Evolutionary conservation across 2,888 invertebrate species (phyloP).

Genomic region (Nephrotoma guestfalica): DNA sequence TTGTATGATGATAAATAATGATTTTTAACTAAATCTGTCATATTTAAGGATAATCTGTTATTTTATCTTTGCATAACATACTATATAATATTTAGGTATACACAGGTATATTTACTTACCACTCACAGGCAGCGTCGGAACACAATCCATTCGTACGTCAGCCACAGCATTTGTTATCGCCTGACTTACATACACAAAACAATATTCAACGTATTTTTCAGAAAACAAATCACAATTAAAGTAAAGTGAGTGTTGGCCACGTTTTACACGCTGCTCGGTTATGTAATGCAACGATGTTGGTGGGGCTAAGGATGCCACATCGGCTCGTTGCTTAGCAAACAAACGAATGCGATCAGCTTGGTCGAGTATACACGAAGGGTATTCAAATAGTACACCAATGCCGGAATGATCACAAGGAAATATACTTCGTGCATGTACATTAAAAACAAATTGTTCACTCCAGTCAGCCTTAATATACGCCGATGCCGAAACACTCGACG

Average conservation of each 20-base stretch:
- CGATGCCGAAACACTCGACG: constrained; percentile 47
- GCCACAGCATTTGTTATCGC: constrained; percentile 74
- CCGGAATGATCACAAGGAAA: constrained; percentile 67
- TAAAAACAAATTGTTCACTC: constrained; percentile 73
- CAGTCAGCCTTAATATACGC: constrained; percentile 67
- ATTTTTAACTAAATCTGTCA: not conserved
- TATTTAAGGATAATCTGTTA: not conserved
- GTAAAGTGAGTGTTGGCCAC: constrained; percentile 58
- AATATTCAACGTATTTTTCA: constrained; percentile 71
- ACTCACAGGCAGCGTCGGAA: constrained; percentile 65
- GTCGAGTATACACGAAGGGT: constrained; percentile 67
- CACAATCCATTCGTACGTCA: constrained; percentile 70
- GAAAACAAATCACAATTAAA: constrained; percentile 74
- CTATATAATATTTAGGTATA: not conserved
- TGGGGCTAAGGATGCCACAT: constrained; percentile 51
- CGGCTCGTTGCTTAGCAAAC: constrained; percentile 56
- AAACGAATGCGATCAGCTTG: constrained; percentile 64
- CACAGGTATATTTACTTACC: constrained; percentile 36
- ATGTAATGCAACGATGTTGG: constrained; percentile 48
- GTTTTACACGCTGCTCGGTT: constrained; percentile 46
- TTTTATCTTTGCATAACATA: not conserved
- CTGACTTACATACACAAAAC: constrained; percentile 77
- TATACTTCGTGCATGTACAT: constrained; percentile 69
- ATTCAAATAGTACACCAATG: constrained; percentile 66
- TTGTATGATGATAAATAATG: not conserved